Conservation (phyloP, 2,888 invertebrate genomes). For the Lithophane leautieri region DNA sequence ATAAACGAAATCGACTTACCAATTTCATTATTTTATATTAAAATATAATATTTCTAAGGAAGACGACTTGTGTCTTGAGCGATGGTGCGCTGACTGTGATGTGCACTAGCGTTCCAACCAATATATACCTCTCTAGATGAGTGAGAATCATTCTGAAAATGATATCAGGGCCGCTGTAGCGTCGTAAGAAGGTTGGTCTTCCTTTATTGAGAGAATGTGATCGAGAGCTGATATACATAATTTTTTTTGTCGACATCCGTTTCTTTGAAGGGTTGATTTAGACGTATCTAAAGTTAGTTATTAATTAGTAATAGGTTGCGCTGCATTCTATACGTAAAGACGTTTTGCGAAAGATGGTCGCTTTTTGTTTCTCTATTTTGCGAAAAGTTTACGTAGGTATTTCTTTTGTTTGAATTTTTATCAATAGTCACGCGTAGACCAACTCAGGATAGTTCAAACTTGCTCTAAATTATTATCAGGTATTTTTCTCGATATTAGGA, state of each 20-base stretch:
- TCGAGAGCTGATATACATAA: slow-evolving; percentile 62
- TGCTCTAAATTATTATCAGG: too few species aligned
- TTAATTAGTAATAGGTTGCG: not conserved
- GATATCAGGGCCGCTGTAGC: slow-evolving; percentile 83
- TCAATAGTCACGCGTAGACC: too few species aligned
- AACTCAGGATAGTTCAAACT: not conserved
- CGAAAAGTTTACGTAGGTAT: not conserved
- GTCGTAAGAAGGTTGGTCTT: slow-evolving; percentile 75
- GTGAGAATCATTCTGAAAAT: slow-evolving; percentile 82
- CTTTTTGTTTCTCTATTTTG: not conserved
- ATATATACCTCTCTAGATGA: slow-evolving; percentile 80
- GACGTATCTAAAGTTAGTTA: not conserved
- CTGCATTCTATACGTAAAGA: not conserved
- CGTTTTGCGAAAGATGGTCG: not conserved
- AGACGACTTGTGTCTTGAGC: slow-evolving; percentile 75
- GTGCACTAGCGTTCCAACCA: slow-evolving; percentile 71
- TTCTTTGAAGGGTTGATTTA: slow-evolving; percentile 51
- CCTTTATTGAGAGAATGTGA: slow-evolving; percentile 76
- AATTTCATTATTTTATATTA: slow-evolving; percentile 83
- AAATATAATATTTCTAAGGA: slow-evolving; percentile 67
- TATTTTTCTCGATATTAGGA: not conserved
- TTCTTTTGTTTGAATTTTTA: not conserved
- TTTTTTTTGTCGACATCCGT: slow-evolving; percentile 65
- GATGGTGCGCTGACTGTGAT: slow-evolving; percentile 82
- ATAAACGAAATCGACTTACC: slow-evolving; percentile 79